A percentile compares a stretch with the other conserved stretches of the same genome.
Conservation (phyloP, 1,140 invertebrate species). For the Dolichoris vasculosae region DNA sequence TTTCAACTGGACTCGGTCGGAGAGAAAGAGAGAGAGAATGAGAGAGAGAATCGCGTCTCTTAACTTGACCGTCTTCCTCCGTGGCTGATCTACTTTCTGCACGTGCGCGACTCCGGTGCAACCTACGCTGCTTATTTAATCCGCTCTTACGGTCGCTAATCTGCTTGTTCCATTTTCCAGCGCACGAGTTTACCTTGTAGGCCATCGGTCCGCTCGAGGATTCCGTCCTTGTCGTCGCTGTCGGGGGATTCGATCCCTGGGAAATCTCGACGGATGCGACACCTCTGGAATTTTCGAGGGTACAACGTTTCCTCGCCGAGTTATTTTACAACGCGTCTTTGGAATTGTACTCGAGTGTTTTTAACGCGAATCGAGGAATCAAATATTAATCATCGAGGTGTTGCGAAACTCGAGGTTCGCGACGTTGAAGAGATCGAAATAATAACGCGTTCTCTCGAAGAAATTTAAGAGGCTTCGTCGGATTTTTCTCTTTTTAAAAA, state of each 20-base stretch:
- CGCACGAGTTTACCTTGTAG: not conserved
- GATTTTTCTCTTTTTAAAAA: not conserved
- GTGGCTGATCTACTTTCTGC: conserved; percentile 58
- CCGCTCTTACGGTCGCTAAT: conserved; percentile 53
- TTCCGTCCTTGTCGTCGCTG: too few species aligned
- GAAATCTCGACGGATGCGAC: too few species aligned
- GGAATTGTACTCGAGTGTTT: too few species aligned
- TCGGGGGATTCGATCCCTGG: too few species aligned
- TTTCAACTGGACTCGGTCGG: not conserved
- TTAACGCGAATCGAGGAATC: too few species aligned
- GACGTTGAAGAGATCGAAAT: not conserved
- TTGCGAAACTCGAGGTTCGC: not conserved
- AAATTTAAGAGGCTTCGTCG: not conserved
- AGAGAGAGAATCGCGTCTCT: not conserved
- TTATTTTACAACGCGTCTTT: too few species aligned
- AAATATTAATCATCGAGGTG: not conserved
- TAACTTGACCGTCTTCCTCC: conserved; percentile 46
- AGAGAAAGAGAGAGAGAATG: not conserved
- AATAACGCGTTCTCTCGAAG: not conserved
- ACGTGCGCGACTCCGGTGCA: not conserved
- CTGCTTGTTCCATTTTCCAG: conserved; percentile 46
- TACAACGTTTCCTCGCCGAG: too few species aligned
- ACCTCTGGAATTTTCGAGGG: too few species aligned
- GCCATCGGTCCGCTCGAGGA: not conserved
- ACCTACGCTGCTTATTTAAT: conserved; percentile 56